Evolutionary conservation across 2,113 vertebrate species (phyloP).

Genomic region (Pagrus major): DNA sequence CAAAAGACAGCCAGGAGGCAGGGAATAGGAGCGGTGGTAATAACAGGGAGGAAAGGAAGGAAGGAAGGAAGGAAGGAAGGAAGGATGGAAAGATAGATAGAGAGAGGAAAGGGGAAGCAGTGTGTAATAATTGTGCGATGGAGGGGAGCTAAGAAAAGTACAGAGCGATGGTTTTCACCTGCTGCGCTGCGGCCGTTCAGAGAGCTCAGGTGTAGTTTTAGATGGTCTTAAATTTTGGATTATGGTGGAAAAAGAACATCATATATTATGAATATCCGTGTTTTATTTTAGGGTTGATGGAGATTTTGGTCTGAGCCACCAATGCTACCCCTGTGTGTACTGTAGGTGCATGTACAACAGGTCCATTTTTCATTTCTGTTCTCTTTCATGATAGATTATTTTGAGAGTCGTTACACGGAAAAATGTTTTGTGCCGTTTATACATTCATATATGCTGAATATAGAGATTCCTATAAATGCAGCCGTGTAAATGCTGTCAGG

Average conservation of each 20-base stretch:
- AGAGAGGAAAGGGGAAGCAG: slow-evolving; percentile 18
- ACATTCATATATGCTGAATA: no score
- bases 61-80: slow-evolving; percentile 35
- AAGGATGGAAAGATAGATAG: neutral
- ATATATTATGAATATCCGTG: slow-evolving; percentile 14
- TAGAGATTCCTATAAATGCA: neutral
- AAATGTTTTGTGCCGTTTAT: neutral
- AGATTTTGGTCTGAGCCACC: neutral
- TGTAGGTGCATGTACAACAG: neutral
- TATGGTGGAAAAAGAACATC: slow-evolving; percentile 9
- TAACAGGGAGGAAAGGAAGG: slow-evolving; percentile 59
- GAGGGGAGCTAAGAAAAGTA: slow-evolving; percentile 25
- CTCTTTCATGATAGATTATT: neutral
- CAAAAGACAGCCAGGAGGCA: slow-evolving; percentile 73
- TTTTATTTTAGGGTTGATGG: neutral
- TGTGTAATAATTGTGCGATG: slow-evolving; percentile 49
- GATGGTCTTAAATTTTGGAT: slow-evolving; percentile 8
- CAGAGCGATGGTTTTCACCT: slow-evolving; percentile 44
- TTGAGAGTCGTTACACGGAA: neutral
- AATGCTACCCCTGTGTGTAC: neutral
- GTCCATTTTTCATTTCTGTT: neutral
- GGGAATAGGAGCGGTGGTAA: slow-evolving; percentile 53
- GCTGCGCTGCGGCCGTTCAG: slow-evolving; percentile 13
- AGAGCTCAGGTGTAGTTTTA: slow-evolving; percentile 18
- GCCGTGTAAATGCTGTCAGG: neutral